These are phyloP conservation scores for Tribolium freemani DNA, from an alignment of 2,888 invertebrate species.

Conservation along the genomic window DNA sequence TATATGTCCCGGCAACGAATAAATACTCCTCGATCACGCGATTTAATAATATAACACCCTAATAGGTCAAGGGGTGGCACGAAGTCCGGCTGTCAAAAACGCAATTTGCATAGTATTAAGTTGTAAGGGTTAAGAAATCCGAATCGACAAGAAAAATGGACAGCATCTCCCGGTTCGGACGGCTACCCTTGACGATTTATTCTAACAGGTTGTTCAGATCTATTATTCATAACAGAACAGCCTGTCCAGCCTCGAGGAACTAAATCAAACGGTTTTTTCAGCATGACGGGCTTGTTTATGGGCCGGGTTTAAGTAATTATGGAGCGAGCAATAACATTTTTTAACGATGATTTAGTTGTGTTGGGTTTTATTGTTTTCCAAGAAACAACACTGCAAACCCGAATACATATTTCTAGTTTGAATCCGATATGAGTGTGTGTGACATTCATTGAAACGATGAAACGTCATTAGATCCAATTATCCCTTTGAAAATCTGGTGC, in stretches of 20 bases:
- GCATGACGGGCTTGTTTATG: slow-evolving; percentile 20
- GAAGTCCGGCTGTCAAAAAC: slow-evolving; percentile 63
- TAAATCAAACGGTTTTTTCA: slow-evolving; percentile 42
- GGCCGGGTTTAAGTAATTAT: slow-evolving; percentile 31
- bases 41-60: slow-evolving; percentile 60
- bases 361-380: background rate
- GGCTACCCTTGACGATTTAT: slow-evolving; percentile 45
- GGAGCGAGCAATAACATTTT: background rate
- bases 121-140: slow-evolving; percentile 50
- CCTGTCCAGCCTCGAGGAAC: slow-evolving; percentile 35
- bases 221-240: slow-evolving; percentile 50
- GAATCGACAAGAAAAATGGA: slow-evolving; percentile 37
- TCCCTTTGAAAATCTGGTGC: background rate
- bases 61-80: slow-evolving; percentile 59
- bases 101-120: slow-evolving; percentile 63
- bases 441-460: background rate
- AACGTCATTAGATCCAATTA: background rate
- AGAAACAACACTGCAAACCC: too few relatives aligned
- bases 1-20: slow-evolving; percentile 46
- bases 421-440: background rate
- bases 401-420: too few relatives aligned
- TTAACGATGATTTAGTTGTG: background rate
- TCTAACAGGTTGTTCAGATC: slow-evolving; percentile 51
- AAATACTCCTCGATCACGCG: slow-evolving; percentile 58
- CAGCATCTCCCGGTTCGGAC: slow-evolving; percentile 24